A percentile compares a stretch with the other conserved stretches of the same genome.
Evolutionary conservation across 1,140 invertebrate genomes (phyloP).

Genomic region (Heliconius nattereri): DNA sequence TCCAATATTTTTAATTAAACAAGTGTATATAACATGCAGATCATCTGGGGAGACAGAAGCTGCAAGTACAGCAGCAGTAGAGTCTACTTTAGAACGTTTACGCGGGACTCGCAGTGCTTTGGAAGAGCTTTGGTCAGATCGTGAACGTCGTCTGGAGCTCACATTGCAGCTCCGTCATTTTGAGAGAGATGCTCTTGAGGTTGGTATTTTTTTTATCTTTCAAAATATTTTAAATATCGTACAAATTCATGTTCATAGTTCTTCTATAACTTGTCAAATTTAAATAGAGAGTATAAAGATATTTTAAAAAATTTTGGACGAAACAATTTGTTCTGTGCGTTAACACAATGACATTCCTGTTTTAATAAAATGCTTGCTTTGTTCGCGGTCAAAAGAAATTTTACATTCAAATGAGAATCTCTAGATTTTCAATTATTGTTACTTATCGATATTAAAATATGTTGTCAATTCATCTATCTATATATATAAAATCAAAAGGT

Average conservation of each 20-base stretch:
- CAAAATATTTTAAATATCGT: no score
- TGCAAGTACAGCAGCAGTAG: conserved; percentile 89
- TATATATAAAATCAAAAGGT: no score
- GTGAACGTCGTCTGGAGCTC: conserved; percentile 94
- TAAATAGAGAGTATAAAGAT: no score
- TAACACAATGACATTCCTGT: not conserved
- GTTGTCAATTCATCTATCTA: no score
- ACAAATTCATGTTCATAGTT: no score
- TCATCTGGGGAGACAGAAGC: conserved; percentile 85
- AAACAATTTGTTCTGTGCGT: not conserved
- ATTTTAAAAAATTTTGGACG: no score
- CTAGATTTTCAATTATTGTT: no score
- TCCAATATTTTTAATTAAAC: not conserved
- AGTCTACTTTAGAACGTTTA: conserved; percentile 92
- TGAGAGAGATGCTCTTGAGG: conserved; percentile 97
- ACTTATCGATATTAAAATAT: no score
- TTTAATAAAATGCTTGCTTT: not conserved
- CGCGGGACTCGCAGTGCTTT: conserved; percentile 93
- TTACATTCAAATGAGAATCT: no score
- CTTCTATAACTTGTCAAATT: no score
- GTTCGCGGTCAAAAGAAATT: not conserved
- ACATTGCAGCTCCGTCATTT: conserved; percentile 95
- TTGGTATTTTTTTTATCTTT: conserved; percentile 59
- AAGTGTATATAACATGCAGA: conserved; percentile 52
- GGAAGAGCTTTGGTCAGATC: conserved; percentile 94